Conservation (phyloP, 2,888 invertebrate species). For the Catocala sponsa region DNA sequence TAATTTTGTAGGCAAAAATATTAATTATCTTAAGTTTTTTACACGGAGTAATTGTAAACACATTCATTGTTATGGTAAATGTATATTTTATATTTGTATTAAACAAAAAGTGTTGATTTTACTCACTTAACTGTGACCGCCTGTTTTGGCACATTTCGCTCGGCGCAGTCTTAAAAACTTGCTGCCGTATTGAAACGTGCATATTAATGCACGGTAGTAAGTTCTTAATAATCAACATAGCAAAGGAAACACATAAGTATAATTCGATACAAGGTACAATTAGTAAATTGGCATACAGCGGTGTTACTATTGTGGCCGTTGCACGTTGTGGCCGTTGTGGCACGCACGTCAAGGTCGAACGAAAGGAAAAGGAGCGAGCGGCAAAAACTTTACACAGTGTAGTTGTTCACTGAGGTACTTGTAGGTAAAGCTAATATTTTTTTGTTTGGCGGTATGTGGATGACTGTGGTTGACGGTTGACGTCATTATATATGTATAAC, state of each 20-base stretch:
- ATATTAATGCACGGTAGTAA: no score
- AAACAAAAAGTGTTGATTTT: no score
- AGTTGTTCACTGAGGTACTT: conserved; percentile 47
- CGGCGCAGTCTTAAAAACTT: no score
- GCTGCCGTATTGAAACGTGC: no score
- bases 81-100: no score
- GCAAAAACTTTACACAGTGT: conserved; percentile 67
- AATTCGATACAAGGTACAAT: conserved; percentile 43
- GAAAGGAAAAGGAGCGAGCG: conserved; percentile 80
- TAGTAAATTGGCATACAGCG: conserved; percentile 35
- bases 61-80: no score
- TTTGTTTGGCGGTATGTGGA: conserved; percentile 2
- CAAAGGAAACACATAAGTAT: background rate
- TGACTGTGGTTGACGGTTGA: background rate
- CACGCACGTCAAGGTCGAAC: conserved; percentile 73
- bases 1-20: no score
- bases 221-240: background rate
- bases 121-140: no score
- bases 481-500: background rate
- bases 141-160: no score
- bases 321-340: conserved; percentile 34
- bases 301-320: conserved; percentile 38
- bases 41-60: no score
- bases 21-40: no score
- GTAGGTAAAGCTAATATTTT: conserved; percentile 13